Percentiles rank a stretch among this genome's conserved stretches.
Evolutionary conservation across 1,140 invertebrate genomes (phyloP).

Genomic region (Sycobia sp.): DNA sequence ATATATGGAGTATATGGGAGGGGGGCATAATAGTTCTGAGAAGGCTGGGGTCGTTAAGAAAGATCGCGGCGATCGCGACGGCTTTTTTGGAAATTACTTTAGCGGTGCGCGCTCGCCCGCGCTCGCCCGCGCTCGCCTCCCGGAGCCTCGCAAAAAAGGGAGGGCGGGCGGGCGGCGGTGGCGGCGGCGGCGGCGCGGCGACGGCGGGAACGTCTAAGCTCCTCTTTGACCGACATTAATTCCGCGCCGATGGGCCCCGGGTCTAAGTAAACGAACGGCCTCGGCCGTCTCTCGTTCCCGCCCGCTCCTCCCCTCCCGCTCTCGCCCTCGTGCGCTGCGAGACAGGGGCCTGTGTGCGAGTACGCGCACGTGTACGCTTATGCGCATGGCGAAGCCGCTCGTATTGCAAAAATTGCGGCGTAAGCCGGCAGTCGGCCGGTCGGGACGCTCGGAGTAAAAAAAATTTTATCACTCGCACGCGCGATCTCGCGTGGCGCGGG

Average conservation of each 20-base stretch:
- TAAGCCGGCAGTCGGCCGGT: constrained; percentile 4
- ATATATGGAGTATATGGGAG: too few species aligned
- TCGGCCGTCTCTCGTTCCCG: too few species aligned
- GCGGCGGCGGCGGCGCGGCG: too few species aligned
- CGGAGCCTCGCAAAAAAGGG: neutral
- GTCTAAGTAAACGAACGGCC: too few species aligned
- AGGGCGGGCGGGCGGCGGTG: neutral
- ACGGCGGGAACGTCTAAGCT: neutral
- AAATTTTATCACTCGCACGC: constrained; percentile 14
- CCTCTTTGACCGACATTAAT: constrained; percentile 28
- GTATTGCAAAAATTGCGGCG: neutral
- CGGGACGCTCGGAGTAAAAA: too few species aligned
- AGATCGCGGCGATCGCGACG: neutral
- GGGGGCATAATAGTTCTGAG: constrained; percentile 34
- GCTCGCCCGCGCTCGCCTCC: neutral
- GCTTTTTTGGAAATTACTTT: constrained; percentile 33
- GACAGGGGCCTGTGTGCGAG: neutral
- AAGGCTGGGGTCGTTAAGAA: constrained; percentile 18
- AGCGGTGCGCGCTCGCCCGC: neutral
- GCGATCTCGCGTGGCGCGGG: neutral
- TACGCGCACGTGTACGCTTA: neutral
- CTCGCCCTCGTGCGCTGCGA: too few species aligned
- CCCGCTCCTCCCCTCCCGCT: too few species aligned
- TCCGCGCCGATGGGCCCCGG: constrained; percentile 1
- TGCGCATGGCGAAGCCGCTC: neutral